Evolutionary conservation across 2,888 invertebrate species (phyloP).

Genomic region (Tromatobia lineatoria): DNA sequence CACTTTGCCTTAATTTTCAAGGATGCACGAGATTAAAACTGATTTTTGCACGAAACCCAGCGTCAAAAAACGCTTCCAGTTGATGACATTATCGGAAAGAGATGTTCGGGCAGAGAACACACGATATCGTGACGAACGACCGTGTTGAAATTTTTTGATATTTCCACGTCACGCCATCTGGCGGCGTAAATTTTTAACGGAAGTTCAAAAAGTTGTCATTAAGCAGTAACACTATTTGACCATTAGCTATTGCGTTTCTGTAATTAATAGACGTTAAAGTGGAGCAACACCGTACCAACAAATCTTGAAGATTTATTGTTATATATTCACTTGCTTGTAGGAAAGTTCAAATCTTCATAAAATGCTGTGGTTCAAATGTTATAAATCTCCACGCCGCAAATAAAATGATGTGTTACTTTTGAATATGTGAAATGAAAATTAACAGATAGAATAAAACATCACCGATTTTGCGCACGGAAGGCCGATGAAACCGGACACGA

Average conservation of each 20-base stretch:
- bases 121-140: constrained; percentile 7
- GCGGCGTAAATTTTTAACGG: background rate
- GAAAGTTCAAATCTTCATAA: background rate
- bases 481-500: no score
- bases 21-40: constrained; percentile 72
- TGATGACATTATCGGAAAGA: constrained; percentile 70
- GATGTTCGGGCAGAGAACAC: constrained; percentile 53
- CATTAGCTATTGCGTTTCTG: background rate
- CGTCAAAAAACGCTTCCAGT: constrained; percentile 63
- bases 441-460: no score
- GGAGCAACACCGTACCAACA: background rate
- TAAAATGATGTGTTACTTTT: no score
- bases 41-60: constrained; percentile 71
- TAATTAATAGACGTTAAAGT: background rate
- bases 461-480: no score
- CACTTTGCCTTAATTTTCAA: constrained; percentile 68
- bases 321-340: no score
- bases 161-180: constrained; percentile 8
- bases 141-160: background rate
- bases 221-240: background rate
- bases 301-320: no score
- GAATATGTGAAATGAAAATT: no score
- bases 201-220: background rate
- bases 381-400: no score
- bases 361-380: no score